Conservation (phyloP, 2,113 vertebrate genomes). For the Eclectus roratus region DNA sequence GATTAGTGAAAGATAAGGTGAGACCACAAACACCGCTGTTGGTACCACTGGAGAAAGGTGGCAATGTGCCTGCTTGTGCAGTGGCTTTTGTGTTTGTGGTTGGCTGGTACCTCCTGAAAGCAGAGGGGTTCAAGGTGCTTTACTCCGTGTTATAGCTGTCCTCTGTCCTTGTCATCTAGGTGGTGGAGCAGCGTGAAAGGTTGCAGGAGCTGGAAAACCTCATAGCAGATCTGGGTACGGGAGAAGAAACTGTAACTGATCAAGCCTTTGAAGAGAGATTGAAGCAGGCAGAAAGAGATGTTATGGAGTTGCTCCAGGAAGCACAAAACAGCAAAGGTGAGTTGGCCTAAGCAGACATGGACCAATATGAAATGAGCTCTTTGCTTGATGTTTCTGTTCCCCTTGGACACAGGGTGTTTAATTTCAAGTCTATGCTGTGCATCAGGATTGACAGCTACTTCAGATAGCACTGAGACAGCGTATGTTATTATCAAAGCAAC, state of each 20-base stretch:
- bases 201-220: constrained; percentile 89
- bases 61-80: rapidly evolving
- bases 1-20: constrained; percentile 94
- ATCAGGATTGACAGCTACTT: neutral
- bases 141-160: neutral
- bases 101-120: neutral
- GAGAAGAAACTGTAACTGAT: constrained; percentile 85
- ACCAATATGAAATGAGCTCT: neutral
- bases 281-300: constrained; percentile 88
- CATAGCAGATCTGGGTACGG: constrained; percentile 86
- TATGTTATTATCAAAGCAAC: neutral
- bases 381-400: neutral
- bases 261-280: constrained; percentile 91
- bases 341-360: neutral
- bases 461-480: neutral
- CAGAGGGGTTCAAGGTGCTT: neutral
- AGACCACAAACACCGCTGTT: neutral
- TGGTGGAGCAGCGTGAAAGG: constrained; percentile 89
- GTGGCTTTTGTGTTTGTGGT: rapidly evolving
- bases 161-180: constrained; percentile 63
- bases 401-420: neutral
- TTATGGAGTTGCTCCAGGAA: constrained; percentile 86
- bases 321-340: constrained; percentile 91
- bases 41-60: rapidly evolving
- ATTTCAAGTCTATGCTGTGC: neutral